Evolutionary conservation across 2,113 vertebrate species (phyloP), one percentile per base, ranked within the genome.

Genomic region (Notothenia rossii): DNA sequence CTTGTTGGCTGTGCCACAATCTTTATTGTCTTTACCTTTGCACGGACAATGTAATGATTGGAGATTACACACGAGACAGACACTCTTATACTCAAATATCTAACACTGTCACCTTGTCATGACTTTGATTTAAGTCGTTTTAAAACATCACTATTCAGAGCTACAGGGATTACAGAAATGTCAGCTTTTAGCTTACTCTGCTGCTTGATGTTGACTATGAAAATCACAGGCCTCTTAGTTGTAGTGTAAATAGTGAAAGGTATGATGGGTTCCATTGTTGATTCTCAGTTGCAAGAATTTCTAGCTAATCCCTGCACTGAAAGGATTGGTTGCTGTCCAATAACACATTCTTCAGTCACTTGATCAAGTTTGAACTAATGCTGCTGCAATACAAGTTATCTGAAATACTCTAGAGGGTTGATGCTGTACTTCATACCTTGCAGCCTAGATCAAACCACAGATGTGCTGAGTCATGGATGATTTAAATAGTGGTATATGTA

Each of bases 181-280:
- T 62, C 49, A 15, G 12, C 14, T 63, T 4, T 40, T 45, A 7
- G 15, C n/a, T 72, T 36, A 13, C 62, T 51, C 45, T 63, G 29
- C 22, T 50, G 18, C 12, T 50, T 17, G 48, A 49, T 62, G 20
- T 59, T 59, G 48, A 72, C 7, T 25, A 67, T 77, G 62, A n/a
- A 7, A 29, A 20, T 43, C n/a, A 25, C 17, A 13, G 12, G 22
- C 61, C 15, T 22, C 58, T 36, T 13, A 20, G 20, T 18, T 53
- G 22, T 48, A 46, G 6, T 58, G 45, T 64, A 53, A 53, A 63
- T 18, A 73, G 62, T 50, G 55, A 25, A 7, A 18, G 36, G 9
- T 49, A 9, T 71, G 49, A 67, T 81, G 18, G 29, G 15, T 59
- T 43, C 5, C 22, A 17, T 20, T 60, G 36, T 73, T 10, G 25